Evolutionary conservation across 1,140 invertebrate genomes (phyloP).

Genomic region (Mizuhopecten yessoensis): DNA sequence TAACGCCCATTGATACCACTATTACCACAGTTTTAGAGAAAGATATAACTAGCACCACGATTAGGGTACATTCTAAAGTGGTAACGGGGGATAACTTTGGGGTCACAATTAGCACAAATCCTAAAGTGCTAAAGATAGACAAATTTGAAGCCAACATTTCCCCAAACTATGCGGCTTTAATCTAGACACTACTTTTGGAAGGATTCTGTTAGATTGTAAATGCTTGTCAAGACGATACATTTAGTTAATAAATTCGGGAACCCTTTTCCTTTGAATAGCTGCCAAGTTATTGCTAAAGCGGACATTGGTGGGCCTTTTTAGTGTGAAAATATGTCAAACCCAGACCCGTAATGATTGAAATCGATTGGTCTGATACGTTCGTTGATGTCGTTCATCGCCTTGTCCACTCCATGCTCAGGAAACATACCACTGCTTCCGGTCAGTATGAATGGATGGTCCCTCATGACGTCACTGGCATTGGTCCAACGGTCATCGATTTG

Average conservation of each 20-base stretch:
- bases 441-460: neutral
- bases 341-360: constrained; percentile 24
- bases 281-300: neutral
- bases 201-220: neutral
- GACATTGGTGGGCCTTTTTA: neutral
- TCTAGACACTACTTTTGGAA: too few species aligned
- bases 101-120: too few species aligned
- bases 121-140: too few species aligned
- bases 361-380: neutral
- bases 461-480: constrained; percentile 4
- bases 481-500: neutral
- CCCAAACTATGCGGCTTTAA: too few species aligned
- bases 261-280: neutral
- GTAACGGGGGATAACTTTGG: too few species aligned
- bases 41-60: too few species aligned
- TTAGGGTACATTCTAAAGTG: too few species aligned
- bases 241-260: neutral
- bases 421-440: neutral
- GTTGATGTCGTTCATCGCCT: neutral
- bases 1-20: too few species aligned
- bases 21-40: too few species aligned
- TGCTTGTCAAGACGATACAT: neutral
- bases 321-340: neutral
- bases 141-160: too few species aligned
- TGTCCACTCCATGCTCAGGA: neutral